phyloP scores from a whole-genome alignment of 2,113 vertebrate species.

The Cyanoderma ruficeps region DNA sequence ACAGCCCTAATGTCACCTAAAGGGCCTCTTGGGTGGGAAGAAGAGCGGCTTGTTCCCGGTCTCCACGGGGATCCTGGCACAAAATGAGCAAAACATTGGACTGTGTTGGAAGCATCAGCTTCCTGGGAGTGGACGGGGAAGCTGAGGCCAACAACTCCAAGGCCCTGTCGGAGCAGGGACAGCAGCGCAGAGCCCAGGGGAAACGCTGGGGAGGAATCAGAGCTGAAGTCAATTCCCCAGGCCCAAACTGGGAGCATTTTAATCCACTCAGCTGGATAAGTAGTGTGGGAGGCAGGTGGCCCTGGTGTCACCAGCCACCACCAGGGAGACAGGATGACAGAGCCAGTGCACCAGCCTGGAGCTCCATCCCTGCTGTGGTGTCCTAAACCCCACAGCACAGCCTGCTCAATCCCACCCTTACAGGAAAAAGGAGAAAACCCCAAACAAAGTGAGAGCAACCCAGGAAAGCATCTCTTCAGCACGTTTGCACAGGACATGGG shows the following conservation, averaged over 20 bases:
- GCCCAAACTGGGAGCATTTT: neutral
- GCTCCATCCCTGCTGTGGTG: neutral
- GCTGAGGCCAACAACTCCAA: neutral
- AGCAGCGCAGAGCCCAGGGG: neutral
- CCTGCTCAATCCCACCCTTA: accelerated
- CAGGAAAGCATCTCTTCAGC: neutral
- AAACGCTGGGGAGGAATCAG: neutral
- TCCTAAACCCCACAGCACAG: neutral
- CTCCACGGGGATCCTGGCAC: neutral
- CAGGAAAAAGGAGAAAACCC: neutral
- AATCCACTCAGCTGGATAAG: neutral
- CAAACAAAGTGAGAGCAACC: neutral
- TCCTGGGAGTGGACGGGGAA: neutral
- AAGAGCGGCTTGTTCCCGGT: neutral
- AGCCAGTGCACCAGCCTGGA: accelerated
- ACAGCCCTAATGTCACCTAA: neutral
- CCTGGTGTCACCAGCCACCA: neutral
- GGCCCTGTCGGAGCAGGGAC: neutral
- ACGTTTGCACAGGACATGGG: accelerated
- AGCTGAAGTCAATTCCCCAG: neutral
- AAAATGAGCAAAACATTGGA: neutral
- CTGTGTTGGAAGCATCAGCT: neutral
- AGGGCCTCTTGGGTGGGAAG: neutral
- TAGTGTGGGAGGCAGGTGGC: neutral
- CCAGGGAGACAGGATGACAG: neutral